These are phyloP conservation scores for Bujurquina vittata DNA, from an alignment of 2,113 vertebrate genomes.

Conservation along the genomic window DNA sequence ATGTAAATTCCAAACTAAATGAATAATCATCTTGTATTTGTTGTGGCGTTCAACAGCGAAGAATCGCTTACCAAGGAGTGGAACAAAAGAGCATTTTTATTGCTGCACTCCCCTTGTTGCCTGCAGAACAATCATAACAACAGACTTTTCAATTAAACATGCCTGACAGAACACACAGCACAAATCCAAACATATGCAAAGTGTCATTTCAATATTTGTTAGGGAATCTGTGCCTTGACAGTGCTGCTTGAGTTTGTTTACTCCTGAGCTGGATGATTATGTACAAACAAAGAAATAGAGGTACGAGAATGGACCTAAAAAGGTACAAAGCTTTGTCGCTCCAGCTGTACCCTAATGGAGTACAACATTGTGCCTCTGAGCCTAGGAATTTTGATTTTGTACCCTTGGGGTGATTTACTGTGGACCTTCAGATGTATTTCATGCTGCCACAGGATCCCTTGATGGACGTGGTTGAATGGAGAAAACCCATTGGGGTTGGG, in stretches of 20 bases:
- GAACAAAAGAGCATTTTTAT: not conserved
- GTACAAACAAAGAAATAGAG: too few species aligned
- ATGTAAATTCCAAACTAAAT: too few species aligned
- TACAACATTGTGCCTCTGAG: too few species aligned
- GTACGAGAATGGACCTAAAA: too few species aligned
- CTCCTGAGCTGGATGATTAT: constrained; percentile 36
- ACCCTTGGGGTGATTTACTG: too few species aligned
- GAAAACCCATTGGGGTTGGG: too few species aligned
- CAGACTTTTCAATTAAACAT: not conserved
- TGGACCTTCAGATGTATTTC: too few species aligned
- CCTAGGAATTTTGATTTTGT: too few species aligned
- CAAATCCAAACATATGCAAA: not conserved
- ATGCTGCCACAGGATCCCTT: too few species aligned
- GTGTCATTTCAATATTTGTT: not conserved
- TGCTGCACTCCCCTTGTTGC: not conserved
- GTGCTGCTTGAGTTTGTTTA: constrained; percentile 11
- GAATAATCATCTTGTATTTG: not conserved
- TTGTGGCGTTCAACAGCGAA: not conserved
- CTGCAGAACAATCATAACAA: not conserved
- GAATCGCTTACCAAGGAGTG: not conserved
- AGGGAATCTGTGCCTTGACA: not conserved
- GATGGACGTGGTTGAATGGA: too few species aligned
- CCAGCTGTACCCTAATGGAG: too few species aligned
- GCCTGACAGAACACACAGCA: not conserved
- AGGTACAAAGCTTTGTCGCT: too few species aligned